Conservation (phyloP, 2,888 invertebrate genomes). For the Nycteola revayana region DNA sequence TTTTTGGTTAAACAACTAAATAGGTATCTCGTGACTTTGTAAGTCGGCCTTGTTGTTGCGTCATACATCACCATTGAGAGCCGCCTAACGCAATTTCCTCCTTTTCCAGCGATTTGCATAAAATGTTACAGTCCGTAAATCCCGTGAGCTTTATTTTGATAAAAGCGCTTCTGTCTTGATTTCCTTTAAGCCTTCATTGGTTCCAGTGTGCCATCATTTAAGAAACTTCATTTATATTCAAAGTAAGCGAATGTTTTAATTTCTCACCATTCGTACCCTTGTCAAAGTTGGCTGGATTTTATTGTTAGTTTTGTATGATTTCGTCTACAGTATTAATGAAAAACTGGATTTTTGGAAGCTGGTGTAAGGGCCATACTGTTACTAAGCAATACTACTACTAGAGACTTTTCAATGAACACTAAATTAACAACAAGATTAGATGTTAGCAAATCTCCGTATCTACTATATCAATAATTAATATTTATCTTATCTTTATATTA, state of each 20-base stretch:
- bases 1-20: too few species aligned
- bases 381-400: too few species aligned
- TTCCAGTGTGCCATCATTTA: constrained; percentile 15
- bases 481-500: too few species aligned
- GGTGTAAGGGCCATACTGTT: too few species aligned
- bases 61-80: too few species aligned
- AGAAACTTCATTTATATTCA: constrained; percentile 34
- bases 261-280: constrained; percentile 38
- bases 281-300: constrained; percentile 33
- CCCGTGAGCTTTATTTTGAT: neutral
- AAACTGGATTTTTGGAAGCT: too few species aligned
- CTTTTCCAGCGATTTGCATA: neutral
- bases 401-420: too few species aligned
- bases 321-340: constrained; percentile 24
- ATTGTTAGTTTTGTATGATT: constrained; percentile 37
- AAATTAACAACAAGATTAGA: too few species aligned
- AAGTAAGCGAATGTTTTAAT: constrained; percentile 37
- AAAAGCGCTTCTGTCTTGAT: constrained; percentile 3
- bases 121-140: neutral
- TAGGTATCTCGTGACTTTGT: too few species aligned
- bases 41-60: too few species aligned
- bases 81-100: neutral
- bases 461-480: too few species aligned
- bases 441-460: too few species aligned
- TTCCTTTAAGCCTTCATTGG: constrained; percentile 4